A percentile compares a stretch with the other conserved stretches of the same genome.
phyloP scores from a whole-genome alignment of 2,797 vertebrate species.

The Onychomys leucogaster region DNA sequence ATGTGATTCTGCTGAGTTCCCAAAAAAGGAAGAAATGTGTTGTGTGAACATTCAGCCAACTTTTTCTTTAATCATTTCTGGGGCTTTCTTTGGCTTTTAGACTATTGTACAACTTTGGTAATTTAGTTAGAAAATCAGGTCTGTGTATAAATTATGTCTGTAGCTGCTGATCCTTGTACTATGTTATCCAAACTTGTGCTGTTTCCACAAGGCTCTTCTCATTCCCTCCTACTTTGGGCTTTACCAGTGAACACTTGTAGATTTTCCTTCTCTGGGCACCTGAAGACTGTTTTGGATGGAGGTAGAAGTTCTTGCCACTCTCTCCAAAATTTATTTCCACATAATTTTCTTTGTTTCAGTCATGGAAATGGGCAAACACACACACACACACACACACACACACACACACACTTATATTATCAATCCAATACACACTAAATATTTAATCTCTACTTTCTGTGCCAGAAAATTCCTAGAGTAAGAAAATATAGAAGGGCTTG shows the following conservation, averaged over 20 bases:
- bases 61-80: neutral
- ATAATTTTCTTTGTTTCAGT: neutral
- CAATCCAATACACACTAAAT: neutral
- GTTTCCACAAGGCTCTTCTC: neutral
- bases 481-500: neutral
- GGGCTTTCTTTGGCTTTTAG: neutral
- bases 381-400: neutral
- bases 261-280: neutral
- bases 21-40: neutral
- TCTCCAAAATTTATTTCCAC: neutral
- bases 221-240: neutral
- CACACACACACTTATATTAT: neutral
- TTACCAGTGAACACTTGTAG: accelerated
- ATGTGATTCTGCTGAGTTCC: neutral
- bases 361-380: too few species aligned
- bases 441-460: neutral
- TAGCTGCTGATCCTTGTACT: neutral
- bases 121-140: neutral
- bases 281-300: neutral
- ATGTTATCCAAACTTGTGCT: neutral
- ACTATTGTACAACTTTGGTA: neutral
- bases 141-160: neutral
- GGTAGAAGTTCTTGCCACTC: neutral
- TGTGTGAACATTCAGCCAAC: neutral
- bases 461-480: neutral